Percentiles rank a stretch among this genome's conserved stretches.
Evolutionary conservation across 2,888 invertebrate species (phyloP).

Genomic region (Epicampocera succincta): DNA sequence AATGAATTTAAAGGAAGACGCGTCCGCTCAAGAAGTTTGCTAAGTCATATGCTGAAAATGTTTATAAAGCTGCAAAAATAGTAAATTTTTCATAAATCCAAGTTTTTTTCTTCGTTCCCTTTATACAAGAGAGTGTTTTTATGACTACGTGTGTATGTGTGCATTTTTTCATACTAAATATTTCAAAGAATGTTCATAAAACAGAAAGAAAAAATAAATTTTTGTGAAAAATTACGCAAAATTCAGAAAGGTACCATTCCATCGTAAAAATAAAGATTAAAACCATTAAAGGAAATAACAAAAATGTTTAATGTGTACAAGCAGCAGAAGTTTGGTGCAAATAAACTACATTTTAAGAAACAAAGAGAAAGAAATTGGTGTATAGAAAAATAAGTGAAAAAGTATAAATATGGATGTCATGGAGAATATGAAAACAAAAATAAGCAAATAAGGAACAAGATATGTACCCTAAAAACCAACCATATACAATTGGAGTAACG

Average conservation of each 20-base stretch:
- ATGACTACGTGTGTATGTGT: constrained; percentile 24
- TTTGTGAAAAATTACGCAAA: constrained; percentile 54
- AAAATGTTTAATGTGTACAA: neutral
- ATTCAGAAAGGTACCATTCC: constrained; percentile 3
- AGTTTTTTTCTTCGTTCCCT: constrained; percentile 22
- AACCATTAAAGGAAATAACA: constrained; percentile 20
- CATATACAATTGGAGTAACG: constrained; percentile 47
- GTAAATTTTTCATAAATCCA: constrained; percentile 28
- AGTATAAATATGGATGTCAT: constrained; percentile 23
- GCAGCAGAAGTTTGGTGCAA: neutral
- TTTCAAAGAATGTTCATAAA: constrained; percentile 28
- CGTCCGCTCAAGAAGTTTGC: neutral
- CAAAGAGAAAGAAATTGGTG: constrained; percentile 41
- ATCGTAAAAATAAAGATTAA: constrained; percentile 4
- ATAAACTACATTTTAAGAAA: constrained; percentile 21
- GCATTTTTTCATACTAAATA: constrained; percentile 27
- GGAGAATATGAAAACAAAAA: constrained; percentile 8
- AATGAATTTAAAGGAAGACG: constrained; percentile 5
- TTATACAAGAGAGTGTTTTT: constrained; percentile 25
- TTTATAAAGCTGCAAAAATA: constrained; percentile 1
- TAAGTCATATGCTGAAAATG: neutral
- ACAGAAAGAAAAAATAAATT: constrained; percentile 17
- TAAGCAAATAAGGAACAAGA: constrained; percentile 1
- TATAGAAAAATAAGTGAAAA: constrained; percentile 31
- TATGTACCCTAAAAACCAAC: constrained; percentile 29